These are phyloP conservation scores for Lycia hirtaria DNA, from an alignment of 2,888 invertebrate genomes.

Conservation along the genomic window DNA sequence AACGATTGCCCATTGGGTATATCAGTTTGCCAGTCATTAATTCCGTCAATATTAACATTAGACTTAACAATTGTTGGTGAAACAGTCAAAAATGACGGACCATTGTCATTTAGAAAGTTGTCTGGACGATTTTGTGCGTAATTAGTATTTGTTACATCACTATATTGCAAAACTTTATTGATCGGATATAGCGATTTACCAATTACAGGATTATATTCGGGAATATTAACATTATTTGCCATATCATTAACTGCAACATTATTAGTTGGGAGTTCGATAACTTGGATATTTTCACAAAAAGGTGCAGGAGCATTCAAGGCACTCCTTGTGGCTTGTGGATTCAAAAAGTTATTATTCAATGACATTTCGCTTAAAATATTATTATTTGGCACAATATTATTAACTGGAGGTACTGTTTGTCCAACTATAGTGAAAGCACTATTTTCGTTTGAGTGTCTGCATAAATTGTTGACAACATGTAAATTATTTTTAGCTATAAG, in stretches of 20 bases:
- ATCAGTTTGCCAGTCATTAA: not conserved
- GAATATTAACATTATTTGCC: slow-evolving; percentile 2
- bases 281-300: slow-evolving; percentile 3
- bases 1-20: not conserved
- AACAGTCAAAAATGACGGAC: not conserved
- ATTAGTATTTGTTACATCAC: not conserved
- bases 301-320: not conserved
- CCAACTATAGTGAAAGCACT: not conserved
- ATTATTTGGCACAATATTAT: not conserved
- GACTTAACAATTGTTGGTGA: not conserved
- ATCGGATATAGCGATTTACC: not conserved
- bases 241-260: slow-evolving; percentile 1
- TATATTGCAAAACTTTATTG: slow-evolving; percentile 2
- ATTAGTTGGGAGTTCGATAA: not conserved
- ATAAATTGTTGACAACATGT: slow-evolving; percentile 7
- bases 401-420: not conserved
- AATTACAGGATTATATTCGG: not conserved
- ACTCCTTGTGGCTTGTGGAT: not conserved
- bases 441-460: slow-evolving; percentile 10
- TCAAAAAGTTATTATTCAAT: not conserved
- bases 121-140: not conserved
- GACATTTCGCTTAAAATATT: not conserved
- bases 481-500: slow-evolving; percentile 14
- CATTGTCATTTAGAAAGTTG: not conserved
- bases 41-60: not conserved